Percentiles rank a stretch among this genome's conserved stretches.
Conservation (phyloP, 2,888 invertebrate species). For the Trichacis sp. region DNA sequence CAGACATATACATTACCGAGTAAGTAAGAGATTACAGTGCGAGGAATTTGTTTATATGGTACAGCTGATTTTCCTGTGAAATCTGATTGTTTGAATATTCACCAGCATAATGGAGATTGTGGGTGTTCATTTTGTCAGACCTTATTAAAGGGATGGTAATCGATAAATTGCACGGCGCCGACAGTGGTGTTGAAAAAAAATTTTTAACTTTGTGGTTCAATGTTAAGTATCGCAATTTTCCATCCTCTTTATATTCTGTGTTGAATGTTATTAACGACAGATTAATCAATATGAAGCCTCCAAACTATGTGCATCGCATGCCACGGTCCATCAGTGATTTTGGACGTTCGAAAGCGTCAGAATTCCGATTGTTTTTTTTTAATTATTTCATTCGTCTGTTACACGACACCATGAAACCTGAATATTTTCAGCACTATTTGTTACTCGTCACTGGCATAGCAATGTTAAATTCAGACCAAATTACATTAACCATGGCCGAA, state of each 20-base stretch:
- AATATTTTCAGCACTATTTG: conserved; percentile 11
- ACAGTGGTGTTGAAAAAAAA: neutral
- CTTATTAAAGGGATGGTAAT: neutral
- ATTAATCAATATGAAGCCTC: conserved; percentile 21
- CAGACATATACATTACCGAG: neutral
- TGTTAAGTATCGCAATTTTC: neutral
- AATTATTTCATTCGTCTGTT: neutral
- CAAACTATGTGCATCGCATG: conserved; percentile 35
- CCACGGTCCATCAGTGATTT: conserved; percentile 27
- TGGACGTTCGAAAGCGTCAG: conserved; percentile 33
- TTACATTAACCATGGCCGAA: conserved; percentile 4
- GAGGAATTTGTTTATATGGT: neutral
- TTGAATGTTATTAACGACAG: neutral
- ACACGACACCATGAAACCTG: neutral
- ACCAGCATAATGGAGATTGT: neutral
- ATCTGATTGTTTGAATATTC: neutral
- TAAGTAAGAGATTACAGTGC: neutral
- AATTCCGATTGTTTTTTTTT: conserved; percentile 9
- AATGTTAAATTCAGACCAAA: conserved; percentile 20
- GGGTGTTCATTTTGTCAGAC: neutral
- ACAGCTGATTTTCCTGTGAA: neutral
- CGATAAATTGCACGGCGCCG: neutral
- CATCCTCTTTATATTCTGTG: neutral
- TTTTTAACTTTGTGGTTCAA: neutral
- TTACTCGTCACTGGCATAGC: conserved; percentile 29